These are phyloP conservation scores for Platerodrilus igneus DNA, from an alignment of 2,888 invertebrate genomes.

Conservation along the genomic window DNA sequence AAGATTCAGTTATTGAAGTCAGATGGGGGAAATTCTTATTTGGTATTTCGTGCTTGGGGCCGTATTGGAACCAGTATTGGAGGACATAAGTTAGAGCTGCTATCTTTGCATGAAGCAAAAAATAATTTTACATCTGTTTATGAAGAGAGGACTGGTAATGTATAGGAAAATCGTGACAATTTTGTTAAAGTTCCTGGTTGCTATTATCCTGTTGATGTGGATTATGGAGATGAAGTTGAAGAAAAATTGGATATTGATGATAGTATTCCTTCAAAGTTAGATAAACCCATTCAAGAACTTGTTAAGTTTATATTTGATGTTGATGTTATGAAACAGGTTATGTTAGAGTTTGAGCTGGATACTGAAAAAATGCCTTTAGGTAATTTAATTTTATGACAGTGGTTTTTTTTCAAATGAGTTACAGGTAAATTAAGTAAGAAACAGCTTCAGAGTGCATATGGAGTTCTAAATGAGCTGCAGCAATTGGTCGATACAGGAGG, in stretches of 20 bases:
- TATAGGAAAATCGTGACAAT: slow-evolving; percentile 61
- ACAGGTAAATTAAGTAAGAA: slow-evolving; percentile 80
- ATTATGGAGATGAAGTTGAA: slow-evolving; percentile 59
- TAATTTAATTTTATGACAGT: no score
- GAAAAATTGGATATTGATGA: slow-evolving; percentile 46
- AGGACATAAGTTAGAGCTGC: slow-evolving; percentile 58
- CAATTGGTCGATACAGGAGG: slow-evolving; percentile 53
- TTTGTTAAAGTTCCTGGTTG: slow-evolving; percentile 67
- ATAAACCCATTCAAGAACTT: slow-evolving; percentile 73
- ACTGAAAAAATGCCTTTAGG: slow-evolving; percentile 96
- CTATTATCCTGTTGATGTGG: slow-evolving; percentile 86
- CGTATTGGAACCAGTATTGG: slow-evolving; percentile 94
- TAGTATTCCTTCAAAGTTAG: slow-evolving; percentile 59
- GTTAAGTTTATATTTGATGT: slow-evolving; percentile 87
- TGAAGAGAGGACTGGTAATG: slow-evolving; percentile 78
- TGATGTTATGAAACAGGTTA: slow-evolving; percentile 83
- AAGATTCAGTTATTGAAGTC: slow-evolving; percentile 85
- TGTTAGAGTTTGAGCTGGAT: slow-evolving; percentile 94
- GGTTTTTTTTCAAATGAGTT: no score
- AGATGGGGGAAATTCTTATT: slow-evolving; percentile 54
- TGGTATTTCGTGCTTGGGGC: slow-evolving; percentile 72
- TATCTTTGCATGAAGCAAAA: slow-evolving; percentile 55
- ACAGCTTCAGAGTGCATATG: slow-evolving; percentile 83
- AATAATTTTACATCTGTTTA: slow-evolving; percentile 54
- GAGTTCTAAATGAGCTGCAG: slow-evolving; percentile 69